Evolutionary conservation across 2,888 invertebrate species (phyloP).

Genomic region (Empis livida): DNA sequence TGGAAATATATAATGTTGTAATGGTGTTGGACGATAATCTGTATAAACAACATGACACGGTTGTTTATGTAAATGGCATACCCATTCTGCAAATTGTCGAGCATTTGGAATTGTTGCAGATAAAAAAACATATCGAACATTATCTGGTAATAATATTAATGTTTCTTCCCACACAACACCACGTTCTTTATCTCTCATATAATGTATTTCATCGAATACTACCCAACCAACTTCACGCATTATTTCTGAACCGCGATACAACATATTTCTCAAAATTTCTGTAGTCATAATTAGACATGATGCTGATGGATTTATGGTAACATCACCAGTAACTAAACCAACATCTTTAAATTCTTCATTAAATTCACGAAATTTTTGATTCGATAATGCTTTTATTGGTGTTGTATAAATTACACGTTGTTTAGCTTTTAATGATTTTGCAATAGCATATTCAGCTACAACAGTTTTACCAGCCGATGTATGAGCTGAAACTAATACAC

Average conservation of each 20-base stretch:
- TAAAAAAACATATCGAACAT: conserved; percentile 95
- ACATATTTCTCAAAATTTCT: conserved; percentile 98
- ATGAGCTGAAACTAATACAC: conserved; percentile 96
- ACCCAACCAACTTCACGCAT: conserved; percentile 99
- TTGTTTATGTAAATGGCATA: conserved; percentile 86
- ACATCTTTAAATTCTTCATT: conserved; percentile 96
- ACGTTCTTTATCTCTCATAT: conserved; percentile 98
- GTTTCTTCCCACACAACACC: conserved; percentile 99
- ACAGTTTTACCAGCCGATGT: conserved; percentile 99
- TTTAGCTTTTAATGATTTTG: conserved; percentile 81
- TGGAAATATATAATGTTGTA: conserved; percentile 97
- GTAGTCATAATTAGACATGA: conserved; percentile 99
- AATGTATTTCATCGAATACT: conserved; percentile 99
- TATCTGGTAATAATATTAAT: conserved; percentile 89
- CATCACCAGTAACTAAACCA: conserved; percentile 96
- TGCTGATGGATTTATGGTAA: conserved; percentile 96
- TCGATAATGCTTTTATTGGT: conserved; percentile 97
- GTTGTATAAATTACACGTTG: conserved; percentile 99
- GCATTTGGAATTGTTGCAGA: conserved; percentile 99
- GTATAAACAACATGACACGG: conserved; percentile 99
- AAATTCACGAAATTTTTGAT: conserved; percentile 98
- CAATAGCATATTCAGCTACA: conserved; percentile 95
- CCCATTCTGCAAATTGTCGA: conserved; percentile 88
- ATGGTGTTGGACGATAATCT: conserved; percentile 91
- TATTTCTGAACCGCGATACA: conserved; percentile 95